phyloP scores from a whole-genome alignment of 2,797 vertebrate genomes.

The Coracias cyanogaster region DNA sequence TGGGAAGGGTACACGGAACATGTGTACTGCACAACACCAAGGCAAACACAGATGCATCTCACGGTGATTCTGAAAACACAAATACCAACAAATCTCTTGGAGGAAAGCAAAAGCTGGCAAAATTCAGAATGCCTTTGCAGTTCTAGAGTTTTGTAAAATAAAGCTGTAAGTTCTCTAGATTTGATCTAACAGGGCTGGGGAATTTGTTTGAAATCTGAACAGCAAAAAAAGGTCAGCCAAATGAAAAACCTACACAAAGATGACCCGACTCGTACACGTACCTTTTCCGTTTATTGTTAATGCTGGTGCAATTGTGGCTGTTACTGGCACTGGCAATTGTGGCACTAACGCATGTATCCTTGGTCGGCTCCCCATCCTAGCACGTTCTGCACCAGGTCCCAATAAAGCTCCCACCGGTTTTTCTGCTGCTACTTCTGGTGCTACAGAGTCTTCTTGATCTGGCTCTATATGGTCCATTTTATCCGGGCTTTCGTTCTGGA shows the following conservation, averaged over 20 bases:
- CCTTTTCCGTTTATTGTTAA: constrained; percentile 89
- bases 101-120: background rate
- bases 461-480: constrained; percentile 88
- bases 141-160: background rate
- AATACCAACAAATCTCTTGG: background rate
- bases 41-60: background rate
- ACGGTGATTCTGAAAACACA: constrained; percentile 13
- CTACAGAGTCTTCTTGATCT: constrained; percentile 88
- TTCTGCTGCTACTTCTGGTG: constrained; percentile 92
- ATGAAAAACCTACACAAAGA: background rate
- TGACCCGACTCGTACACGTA: constrained; percentile 32
- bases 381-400: constrained; percentile 91
- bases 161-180: background rate
- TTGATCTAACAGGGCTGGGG: background rate
- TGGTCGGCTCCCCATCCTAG: constrained; percentile 94
- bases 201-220: background rate
- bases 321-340: constrained; percentile 84
- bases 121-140: background rate
- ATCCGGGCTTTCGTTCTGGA: constrained; percentile 89
- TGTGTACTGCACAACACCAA: background rate
- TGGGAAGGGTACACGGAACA: background rate
- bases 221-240: background rate
- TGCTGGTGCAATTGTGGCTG: constrained; percentile 83
- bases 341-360: constrained; percentile 83
- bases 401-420: constrained; percentile 87